Percentiles rank a stretch among this genome's conserved stretches.
These are phyloP conservation scores for Megalurothrips usitatus DNA, from an alignment of 2,888 invertebrate species.

Conservation along the genomic window DNA sequence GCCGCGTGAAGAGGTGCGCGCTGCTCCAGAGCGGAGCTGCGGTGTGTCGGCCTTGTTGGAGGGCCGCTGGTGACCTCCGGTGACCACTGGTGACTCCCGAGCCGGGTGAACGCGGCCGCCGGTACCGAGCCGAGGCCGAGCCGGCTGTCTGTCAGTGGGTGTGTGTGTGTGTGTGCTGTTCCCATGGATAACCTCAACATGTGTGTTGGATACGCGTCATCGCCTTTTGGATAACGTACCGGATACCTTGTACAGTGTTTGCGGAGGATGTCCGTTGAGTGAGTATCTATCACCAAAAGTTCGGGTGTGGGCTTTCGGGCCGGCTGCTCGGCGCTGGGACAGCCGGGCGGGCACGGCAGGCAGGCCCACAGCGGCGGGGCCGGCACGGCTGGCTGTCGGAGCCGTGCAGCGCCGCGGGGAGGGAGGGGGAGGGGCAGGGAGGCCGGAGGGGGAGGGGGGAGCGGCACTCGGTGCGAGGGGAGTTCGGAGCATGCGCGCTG, in stretches of 20 bases:
- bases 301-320: neutral
- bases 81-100: neutral
- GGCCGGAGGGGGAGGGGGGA: neutral
- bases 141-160: neutral
- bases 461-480: neutral
- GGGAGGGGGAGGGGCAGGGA: neutral
- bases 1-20: neutral
- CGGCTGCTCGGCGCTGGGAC: neutral
- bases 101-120: neutral
- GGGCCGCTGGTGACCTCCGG: neutral
- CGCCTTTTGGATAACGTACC: neutral
- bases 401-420: neutral
- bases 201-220: neutral
- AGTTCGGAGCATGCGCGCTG: constrained; percentile 6
- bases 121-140: neutral
- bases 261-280: neutral
- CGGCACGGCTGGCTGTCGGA: neutral
- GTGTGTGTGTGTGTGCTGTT: neutral
- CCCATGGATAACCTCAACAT: neutral
- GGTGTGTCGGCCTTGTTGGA: neutral
- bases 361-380: too few species aligned
- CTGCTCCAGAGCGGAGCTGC: constrained; percentile 6
- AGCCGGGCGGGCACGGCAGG: too few species aligned
- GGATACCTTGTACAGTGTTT: neutral
- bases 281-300: neutral